phyloP scores from a whole-genome alignment of 2,113 vertebrate genomes.

The Asarcornis scutulata region DNA sequence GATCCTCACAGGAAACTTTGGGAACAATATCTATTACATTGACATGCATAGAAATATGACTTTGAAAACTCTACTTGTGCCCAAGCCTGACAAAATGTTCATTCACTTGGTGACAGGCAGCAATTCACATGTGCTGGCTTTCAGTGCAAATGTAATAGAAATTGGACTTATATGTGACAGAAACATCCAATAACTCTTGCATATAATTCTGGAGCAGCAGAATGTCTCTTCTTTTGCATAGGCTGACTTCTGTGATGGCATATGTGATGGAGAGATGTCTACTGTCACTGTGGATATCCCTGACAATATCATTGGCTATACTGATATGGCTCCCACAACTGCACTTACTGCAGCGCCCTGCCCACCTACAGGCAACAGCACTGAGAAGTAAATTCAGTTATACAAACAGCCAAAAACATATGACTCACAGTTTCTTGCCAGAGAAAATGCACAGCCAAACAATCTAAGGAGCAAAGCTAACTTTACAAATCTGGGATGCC shows the following conservation, averaged over 20 bases:
- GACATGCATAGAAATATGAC: not conserved
- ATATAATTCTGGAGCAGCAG: not conserved
- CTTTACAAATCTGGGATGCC: not conserved
- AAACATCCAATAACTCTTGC: not conserved
- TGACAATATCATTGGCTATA: not conserved
- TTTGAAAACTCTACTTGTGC: not conserved
- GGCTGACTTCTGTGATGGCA: rapidly evolving
- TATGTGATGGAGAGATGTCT: not conserved
- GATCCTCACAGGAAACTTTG: not conserved
- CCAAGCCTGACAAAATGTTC: not conserved
- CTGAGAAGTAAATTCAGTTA: not conserved
- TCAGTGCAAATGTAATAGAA: not conserved
- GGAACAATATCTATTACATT: not conserved
- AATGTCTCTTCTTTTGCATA: not conserved
- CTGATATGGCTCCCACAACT: not conserved
- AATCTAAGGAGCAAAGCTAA: not conserved
- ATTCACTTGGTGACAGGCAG: not conserved
- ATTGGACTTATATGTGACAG: not conserved
- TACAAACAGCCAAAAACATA: not conserved
- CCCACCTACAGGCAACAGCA: not conserved
- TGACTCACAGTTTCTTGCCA: not conserved
- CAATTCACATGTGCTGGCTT: not conserved
- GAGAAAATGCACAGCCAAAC: not conserved
- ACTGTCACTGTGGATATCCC: not conserved
- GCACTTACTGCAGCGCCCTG: not conserved